Percentiles rank a stretch among this genome's conserved stretches.
Conservation (phyloP, 1,140 invertebrate species). For the Calliphora vicina region DNA sequence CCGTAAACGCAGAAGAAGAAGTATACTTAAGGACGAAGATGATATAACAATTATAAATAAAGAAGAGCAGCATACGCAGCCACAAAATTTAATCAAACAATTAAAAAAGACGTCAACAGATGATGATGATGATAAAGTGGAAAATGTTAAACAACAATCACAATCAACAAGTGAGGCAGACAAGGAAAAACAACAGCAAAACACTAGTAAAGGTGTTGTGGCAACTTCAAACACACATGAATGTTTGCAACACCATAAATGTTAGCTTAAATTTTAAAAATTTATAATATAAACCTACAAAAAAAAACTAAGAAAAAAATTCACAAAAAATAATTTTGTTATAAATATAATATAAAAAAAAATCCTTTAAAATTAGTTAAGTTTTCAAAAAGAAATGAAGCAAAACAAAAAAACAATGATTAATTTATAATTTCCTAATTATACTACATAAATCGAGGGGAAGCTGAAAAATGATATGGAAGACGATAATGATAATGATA, state of each 20-base stretch:
- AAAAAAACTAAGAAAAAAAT: not conserved
- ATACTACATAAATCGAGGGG: not conserved
- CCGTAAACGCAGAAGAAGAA: constrained; percentile 47
- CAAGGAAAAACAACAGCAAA: constrained; percentile 21
- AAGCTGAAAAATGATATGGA: not conserved
- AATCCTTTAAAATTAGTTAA: constrained; percentile 25
- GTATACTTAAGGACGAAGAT: constrained; percentile 32
- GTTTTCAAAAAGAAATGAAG: constrained; percentile 28
- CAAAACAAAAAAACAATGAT: constrained; percentile 15
- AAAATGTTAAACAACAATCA: not conserved
- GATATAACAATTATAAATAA: not conserved
- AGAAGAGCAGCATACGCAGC: constrained; percentile 14
- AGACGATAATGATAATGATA: not conserved
- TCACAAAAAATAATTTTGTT: constrained; percentile 17
- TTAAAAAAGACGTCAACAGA: not conserved
- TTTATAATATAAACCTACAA: not conserved
- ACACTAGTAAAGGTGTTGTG: constrained; percentile 2
- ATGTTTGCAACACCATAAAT: constrained; percentile 17
- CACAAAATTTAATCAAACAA: constrained; percentile 18
- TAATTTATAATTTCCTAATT: constrained; percentile 12
- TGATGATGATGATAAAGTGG: not conserved
- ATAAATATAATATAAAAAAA: constrained; percentile 13
- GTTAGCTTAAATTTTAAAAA: constrained; percentile 29
- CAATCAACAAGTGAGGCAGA: constrained; percentile 20
- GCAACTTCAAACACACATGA: not conserved